Base-by-base conservation (phyloP, 2,888 invertebrate genomes). In the Stenchaetothrips biformis region DNA sequence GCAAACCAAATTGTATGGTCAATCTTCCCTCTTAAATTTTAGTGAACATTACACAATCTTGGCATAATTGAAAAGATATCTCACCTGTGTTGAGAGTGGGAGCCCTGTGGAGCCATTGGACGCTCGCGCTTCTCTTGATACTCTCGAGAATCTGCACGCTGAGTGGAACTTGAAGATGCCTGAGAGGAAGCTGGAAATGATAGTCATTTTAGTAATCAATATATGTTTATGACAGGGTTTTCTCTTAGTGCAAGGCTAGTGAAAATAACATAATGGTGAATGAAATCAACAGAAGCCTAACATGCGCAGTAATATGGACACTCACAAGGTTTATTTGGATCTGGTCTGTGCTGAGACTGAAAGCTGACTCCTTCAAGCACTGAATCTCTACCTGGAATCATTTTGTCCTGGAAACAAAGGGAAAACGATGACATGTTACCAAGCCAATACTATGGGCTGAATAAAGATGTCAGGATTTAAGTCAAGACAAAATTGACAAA, bases 61-160 rank as follows among this genome's bases (percentile, higher is more conserved):
- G 59, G 59, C 59, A 25, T 1, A 25, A 21, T 37, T 4, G 2
- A 37, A 37, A 37, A 37, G 2, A 2, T 1, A 37, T 25, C 67
- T 25, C 11, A 74, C 67, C 67, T 74, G 25, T 74, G 21, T 74
- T 74, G 67, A 25, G 67, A 74, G 25, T 74, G 67, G 11, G 67
- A 74, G 25, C 25, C 25, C 25, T 74, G 67, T 9, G 67, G 25
- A 21, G 67, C 67, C 67, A 74, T 21, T 74, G 21, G 67, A n/a
- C 67, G n/a, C 7, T 74, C 67, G 2, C 67, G 67, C 11, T 74
- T 74, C 67, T 74, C 67, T 21, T 74, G 67, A 11, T 74, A 25
- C 67, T 74, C 67, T 25, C 67, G n/a, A 11, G 67, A 74, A 8
- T 74, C 67, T 7, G 67, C 7, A 21, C 67, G 67, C 25, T 74